Base-by-base conservation (phyloP, 2,888 invertebrate species). In the Norana najaformis region DNA sequence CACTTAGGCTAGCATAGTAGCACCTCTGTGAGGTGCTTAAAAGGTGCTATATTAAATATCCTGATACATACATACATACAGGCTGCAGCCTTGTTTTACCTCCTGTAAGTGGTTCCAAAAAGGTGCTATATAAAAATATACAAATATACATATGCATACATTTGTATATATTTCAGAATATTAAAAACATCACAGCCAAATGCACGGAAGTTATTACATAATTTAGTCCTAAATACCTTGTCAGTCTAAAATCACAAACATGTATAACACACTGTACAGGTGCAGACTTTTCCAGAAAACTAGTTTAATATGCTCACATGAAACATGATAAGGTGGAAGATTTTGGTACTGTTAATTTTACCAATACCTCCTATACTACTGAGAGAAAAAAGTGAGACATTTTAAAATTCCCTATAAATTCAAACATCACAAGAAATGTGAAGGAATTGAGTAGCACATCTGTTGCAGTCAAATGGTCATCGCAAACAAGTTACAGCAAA, bases 91-190 rank as follows among this genome's bases (percentile, higher is more conserved):
- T n/a, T n/a, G n/a, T n/a, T n/a, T n/a, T n/a, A n/a, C n/a, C n/a
- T n/a, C 23, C 47, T 47, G 20, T 47, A 5, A 47, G 41, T n/a
- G n/a, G 69, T 30, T 69, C 69, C 4, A 69, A 69, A 30, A 69
- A 69, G 69, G n/a, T n/a, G n/a, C 30, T 69, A 11, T n/a, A n/a
- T 5, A 69, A 69, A 69, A n/a, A 69, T 69, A 69, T 23, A 5
- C 20, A n/a, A 69, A 4, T 3, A 3, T 53, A 53, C 53, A 30
- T 4, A 53, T 53, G 30, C 30, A 69, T 69, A 69, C 8, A 69
- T n/a, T 69, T 69, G 69, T 69, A 69, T n/a, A 69, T n/a, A 69
- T n/a, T 69, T 69, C 69, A 69, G 69, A 69, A 69, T n/a, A 69
- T 69, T 69, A 30, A 69, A 69, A 69, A 69, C 69, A 69, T 69